Base-by-base conservation (phyloP, 2,113 vertebrate species). In the Zosterops pallidus region DNA sequence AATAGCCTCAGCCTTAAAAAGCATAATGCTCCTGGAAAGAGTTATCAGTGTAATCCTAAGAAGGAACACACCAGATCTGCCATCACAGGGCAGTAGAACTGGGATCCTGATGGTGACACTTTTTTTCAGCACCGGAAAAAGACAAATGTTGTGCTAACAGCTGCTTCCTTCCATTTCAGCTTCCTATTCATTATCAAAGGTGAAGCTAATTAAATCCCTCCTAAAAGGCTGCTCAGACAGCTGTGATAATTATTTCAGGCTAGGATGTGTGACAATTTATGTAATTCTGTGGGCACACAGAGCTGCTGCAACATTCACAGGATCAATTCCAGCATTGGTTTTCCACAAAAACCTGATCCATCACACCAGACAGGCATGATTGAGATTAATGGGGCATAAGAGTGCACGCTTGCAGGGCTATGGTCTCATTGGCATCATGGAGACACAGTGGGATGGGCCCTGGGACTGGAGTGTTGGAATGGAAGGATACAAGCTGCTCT, bases 191-290 rank as follows among this genome's bases (percentile, higher is more conserved):
- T 96, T 95, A 93, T 79, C 83, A 90, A 85, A 94, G 86, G 91
- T 93, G 91, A 88, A 88, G 31, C 44, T 94, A 94, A 95, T 95
- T 92, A 92, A 83, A 83, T 94, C 56, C 88, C 70, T 60, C 53
- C 79, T 88, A 75, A 88, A 90, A 88, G 57, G 86, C 79, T 92
- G 75, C 57, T 94, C 79, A 92, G 85, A 75, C 83, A 93, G 83
- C 92, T 79, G 56, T 0, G 22, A 35, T 88, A 90, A 95, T 92
- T 88, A 92, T 90, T 79, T 93, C 88, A 92, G 71, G 62, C 83
- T 92, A 79, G 83, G 57, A 76, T 83, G 62, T 94, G 56, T 75
- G 60, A 57, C 64, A 85, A 95, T 90, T 94, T 71, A 68, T 52
- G 44, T 76, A 94, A 94, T 68, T 93, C 82, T 72, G 82, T 63